Evolutionary conservation across 2,797 vertebrate genomes (phyloP), one percentile per base, ranked within the genome.

Genomic region (Hafferia zeledoni): DNA sequence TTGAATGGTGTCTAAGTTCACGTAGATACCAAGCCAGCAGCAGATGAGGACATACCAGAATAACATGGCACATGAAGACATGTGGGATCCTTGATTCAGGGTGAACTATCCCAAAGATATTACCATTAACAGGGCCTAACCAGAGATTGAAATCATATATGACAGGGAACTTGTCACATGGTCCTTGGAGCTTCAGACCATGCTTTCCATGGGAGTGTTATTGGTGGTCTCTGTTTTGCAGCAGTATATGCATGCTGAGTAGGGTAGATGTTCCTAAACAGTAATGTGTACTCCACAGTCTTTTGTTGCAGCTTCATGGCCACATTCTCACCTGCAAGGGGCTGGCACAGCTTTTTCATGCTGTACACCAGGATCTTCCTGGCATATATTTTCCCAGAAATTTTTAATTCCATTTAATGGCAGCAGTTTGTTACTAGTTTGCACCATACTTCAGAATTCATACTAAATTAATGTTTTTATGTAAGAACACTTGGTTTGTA

Each of bases 161-260:
- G 49, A 56, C 80, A 13, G 61, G 65, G 67, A 92, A 49, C 60
- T 89, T 87, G 43, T 94, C 88, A 76, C 7, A 1, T 88, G 85
- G 69, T 88, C 33, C n/a, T 74, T 16, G 7, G 65, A 23, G n/a
- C 61, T 85, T 87, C 52, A 27, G 50, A 39, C 9, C 20, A 17
- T 14, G 14, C 13, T 77, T 94, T 60, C 25, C 39, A 18, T 17
- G 43, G 30, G 2, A 2, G 22, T 11, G 4, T 59, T 39, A 2
- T 11, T 3, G 1, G 17, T 63, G 49, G 9, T 72, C 61, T 83
- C 49, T 0, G 0, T 81, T 63, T 69, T 41, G 59, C 55, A 79
- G 49, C 1, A 4, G 22, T 35, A 39, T 28, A 22, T 1, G 3
- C 0, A 0, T n/a, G 35, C 44, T 75, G 49, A 13, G 18, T 37